Evolutionary conservation across 1,140 invertebrate species (phyloP).

Genomic region (Apis dorsata): DNA sequence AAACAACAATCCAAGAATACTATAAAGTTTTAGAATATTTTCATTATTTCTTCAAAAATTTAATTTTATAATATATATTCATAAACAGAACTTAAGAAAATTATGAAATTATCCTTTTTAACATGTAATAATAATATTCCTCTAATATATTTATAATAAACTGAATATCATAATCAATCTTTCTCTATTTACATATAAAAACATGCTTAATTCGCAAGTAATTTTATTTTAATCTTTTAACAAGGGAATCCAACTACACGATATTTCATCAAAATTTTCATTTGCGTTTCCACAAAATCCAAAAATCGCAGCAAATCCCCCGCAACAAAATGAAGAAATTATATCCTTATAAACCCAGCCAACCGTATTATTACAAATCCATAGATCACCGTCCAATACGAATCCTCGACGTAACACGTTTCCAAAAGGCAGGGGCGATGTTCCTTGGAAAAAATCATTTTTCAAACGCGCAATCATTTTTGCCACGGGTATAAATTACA

Average conservation of each 20-base stretch:
- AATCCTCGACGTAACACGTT: not conserved
- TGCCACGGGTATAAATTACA: conserved; percentile 29
- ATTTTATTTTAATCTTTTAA: not conserved
- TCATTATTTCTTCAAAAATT: no score
- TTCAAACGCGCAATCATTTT: not conserved
- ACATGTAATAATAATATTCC: no score
- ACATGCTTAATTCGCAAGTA: not conserved
- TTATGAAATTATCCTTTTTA: no score
- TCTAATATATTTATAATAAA: no score
- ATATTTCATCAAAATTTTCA: no score
- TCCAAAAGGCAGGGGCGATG: not conserved
- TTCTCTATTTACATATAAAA: no score
- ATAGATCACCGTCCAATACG: not conserved
- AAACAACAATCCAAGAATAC: no score
- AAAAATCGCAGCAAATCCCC: not conserved
- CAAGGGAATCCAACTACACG: no score
- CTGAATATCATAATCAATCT: no score
- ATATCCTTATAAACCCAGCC: not conserved
- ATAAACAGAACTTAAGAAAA: no score
- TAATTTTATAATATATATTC: no score
- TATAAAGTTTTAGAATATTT: no score
- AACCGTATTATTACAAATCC: conserved; percentile 1
- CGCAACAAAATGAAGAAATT: not conserved
- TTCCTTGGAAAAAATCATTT: not conserved
- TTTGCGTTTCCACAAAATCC: not conserved